These are phyloP conservation scores for Leucophenga maculata DNA, from an alignment of 2,888 invertebrate species.

Conservation along the genomic window DNA sequence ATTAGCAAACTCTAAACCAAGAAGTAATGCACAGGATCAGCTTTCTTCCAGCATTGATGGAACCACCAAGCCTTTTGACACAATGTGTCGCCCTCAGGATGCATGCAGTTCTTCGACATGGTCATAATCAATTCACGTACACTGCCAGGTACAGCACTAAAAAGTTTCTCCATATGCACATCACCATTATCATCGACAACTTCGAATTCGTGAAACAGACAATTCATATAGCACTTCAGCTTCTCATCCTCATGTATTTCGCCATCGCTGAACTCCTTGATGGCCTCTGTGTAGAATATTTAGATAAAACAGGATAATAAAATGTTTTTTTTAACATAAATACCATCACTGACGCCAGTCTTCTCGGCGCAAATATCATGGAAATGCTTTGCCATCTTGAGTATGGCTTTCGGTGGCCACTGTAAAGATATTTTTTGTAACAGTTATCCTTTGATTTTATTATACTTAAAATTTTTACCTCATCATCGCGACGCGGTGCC, in stretches of 20 bases:
- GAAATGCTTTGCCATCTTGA: conserved; percentile 57
- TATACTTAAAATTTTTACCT: conserved; percentile 41
- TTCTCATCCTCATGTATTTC: conserved; percentile 67
- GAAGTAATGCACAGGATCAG: conserved; percentile 63
- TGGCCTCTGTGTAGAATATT: conserved; percentile 53
- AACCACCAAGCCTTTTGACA: conserved; percentile 69
- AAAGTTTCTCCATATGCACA: conserved; percentile 66
- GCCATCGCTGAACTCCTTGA: conserved; percentile 69
- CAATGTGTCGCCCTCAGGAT: conserved; percentile 64
- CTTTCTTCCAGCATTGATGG: conserved; percentile 69
- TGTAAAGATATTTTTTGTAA: conserved; percentile 33
- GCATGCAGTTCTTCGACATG: conserved; percentile 64
- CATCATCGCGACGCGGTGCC: conserved; percentile 57
- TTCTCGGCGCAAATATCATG: conserved; percentile 64
- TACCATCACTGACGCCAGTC: conserved; percentile 67
- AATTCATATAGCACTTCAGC: conserved; percentile 70
- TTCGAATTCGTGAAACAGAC: conserved; percentile 64
- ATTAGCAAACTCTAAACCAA: conserved; percentile 33
- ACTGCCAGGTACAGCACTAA: conserved; percentile 54
- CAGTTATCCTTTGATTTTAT: background rate
- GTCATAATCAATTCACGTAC: conserved; percentile 58
- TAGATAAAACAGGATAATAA: too few relatives aligned
- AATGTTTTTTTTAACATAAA: background rate
- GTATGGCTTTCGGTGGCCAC: conserved; percentile 64
- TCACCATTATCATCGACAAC: conserved; percentile 68